A percentile compares a stretch with the other conserved stretches of the same genome.
These are phyloP conservation scores for Orthosia incerta DNA, from an alignment of 2,888 invertebrate species.

Conservation along the genomic window DNA sequence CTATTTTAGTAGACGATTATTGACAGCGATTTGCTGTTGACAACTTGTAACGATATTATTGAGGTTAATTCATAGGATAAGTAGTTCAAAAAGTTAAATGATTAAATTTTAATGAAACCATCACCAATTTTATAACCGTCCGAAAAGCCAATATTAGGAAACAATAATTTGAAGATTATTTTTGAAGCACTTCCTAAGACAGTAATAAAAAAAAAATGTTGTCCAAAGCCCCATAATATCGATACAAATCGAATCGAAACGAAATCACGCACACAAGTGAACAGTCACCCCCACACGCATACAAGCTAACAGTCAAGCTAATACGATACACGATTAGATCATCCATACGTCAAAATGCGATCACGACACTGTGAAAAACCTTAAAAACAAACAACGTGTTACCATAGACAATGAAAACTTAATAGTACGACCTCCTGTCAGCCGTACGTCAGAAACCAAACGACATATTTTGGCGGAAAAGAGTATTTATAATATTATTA, in stretches of 20 bases:
- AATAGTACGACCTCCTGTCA: slow-evolving; percentile 73
- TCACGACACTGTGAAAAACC: slow-evolving; percentile 67
- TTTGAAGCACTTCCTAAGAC: not conserved
- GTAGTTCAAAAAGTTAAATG: not conserved
- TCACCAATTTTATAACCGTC: not conserved
- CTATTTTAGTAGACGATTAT: slow-evolving; percentile 87
- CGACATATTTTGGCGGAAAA: slow-evolving; percentile 45
- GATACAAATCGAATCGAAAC: slow-evolving; percentile 75
- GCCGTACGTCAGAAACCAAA: slow-evolving; percentile 59
- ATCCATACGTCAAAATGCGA: slow-evolving; percentile 75
- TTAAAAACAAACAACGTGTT: slow-evolving; percentile 77
- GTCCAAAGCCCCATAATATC: slow-evolving; percentile 71
- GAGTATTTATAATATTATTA: slow-evolving; percentile 26
- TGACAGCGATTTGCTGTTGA: slow-evolving; percentile 74
- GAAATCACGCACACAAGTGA: slow-evolving; percentile 67
- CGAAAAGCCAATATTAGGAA: not conserved
- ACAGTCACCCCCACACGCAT: slow-evolving; percentile 55
- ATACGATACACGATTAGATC: slow-evolving; percentile 75
- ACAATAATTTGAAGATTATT: not conserved
- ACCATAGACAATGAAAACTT: slow-evolving; percentile 84
- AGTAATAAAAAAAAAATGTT: not conserved
- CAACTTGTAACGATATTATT: slow-evolving; percentile 76
- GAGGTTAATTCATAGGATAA: not conserved
- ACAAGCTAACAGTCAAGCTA: slow-evolving; percentile 72
- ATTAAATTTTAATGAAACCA: not conserved